A percentile compares a stretch with the other conserved stretches of the same genome.
Conservation (phyloP, 2,888 invertebrate genomes). For the Mesorhabditis sp. region DNA sequence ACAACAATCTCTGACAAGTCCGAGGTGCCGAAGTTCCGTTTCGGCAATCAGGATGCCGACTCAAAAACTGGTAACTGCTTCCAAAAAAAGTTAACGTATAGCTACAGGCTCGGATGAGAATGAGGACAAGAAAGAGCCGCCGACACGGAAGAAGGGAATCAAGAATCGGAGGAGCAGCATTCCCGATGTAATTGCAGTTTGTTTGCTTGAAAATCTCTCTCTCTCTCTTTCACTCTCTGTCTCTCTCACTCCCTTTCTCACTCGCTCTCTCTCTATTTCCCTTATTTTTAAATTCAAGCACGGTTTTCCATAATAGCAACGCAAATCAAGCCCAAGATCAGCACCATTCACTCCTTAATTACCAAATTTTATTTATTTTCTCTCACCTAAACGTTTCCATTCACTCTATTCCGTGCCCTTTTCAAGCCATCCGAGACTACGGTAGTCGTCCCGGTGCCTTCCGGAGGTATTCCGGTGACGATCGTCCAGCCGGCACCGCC, state of each 20-base stretch:
- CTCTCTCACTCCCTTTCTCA: background rate
- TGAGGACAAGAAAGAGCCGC: conserved; percentile 20
- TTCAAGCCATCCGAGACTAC: background rate
- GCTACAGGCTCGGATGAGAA: background rate
- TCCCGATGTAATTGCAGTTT: conserved; percentile 35
- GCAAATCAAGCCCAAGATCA: background rate
- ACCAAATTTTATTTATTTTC: no score
- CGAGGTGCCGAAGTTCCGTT: conserved; percentile 17
- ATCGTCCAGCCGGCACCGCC: background rate
- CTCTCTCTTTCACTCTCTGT: background rate
- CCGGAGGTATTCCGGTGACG: background rate
- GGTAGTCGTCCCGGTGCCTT: background rate
- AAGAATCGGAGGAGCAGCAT: conserved; percentile 38
- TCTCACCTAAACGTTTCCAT: background rate
- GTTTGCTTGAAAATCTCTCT: background rate
- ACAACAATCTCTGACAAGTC: background rate
- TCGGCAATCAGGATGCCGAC: conserved; percentile 10
- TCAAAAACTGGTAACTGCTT: background rate
- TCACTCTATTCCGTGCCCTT: background rate
- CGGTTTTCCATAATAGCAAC: background rate
- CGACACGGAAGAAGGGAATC: conserved; percentile 25
- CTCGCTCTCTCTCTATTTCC: no score
- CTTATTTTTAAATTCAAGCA: background rate
- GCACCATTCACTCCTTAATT: no score
- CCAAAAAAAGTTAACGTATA: conserved; percentile 9